Evolutionary conservation across 2,888 invertebrate species (phyloP).

Genomic region (Hirtodrosophila cameraria): DNA sequence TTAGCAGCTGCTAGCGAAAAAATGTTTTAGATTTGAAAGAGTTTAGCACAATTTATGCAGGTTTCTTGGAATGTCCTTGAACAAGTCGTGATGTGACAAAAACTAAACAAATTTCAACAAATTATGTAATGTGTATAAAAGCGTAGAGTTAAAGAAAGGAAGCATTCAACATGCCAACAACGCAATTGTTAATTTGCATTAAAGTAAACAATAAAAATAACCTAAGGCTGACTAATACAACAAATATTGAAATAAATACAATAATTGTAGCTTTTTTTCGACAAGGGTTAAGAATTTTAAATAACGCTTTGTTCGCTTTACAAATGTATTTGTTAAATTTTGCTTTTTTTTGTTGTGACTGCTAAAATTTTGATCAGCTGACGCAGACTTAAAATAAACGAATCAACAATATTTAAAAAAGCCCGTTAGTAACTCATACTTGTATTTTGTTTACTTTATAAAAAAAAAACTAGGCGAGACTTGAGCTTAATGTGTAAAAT

Average conservation of each 20-base stretch:
- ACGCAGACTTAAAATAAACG: constrained; percentile 19
- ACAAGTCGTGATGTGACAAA: constrained; percentile 20
- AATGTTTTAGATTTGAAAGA: not conserved
- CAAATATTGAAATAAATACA: constrained; percentile 12
- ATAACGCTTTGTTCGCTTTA: constrained; percentile 18
- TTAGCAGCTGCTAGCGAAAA: constrained; percentile 37
- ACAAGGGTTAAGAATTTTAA: constrained; percentile 10
- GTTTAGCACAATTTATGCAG: constrained; percentile 29
- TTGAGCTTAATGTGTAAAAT: not conserved
- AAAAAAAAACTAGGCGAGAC: constrained; percentile 24
- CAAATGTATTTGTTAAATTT: constrained; percentile 15
- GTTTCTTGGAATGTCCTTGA: constrained; percentile 16
- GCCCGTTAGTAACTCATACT: constrained; percentile 10
- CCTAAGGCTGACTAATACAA: constrained; percentile 12
- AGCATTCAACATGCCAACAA: too few relatives aligned
- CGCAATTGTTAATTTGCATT: constrained; percentile 36
- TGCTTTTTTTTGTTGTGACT: not conserved
- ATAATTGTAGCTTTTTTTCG: constrained; percentile 6
- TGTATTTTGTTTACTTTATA: constrained; percentile 7
- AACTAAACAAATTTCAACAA: constrained; percentile 5
- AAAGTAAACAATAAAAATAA: constrained; percentile 9
- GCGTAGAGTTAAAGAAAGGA: too few relatives aligned
- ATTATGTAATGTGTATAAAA: not conserved
- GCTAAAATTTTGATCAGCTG: constrained; percentile 44
- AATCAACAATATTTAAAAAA: too few relatives aligned